These are phyloP conservation scores for Dyspetes luteomarginatus DNA, from an alignment of 2,888 invertebrate species.

Conservation along the genomic window DNA sequence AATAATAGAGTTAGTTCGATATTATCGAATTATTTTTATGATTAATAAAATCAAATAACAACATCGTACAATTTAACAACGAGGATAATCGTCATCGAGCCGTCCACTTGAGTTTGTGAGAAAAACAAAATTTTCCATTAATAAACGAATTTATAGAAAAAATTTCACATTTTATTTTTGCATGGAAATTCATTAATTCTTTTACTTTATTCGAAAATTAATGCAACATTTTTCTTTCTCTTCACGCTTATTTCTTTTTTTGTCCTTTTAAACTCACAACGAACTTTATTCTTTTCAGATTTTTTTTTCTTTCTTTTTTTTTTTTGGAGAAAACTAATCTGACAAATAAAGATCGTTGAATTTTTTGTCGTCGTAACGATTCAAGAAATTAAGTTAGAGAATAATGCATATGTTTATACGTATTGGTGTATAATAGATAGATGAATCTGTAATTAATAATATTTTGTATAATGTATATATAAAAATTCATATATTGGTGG, in stretches of 20 bases:
- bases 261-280: too few relatives aligned
- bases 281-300: too few relatives aligned
- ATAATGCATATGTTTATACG: constrained; percentile 32
- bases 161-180: neutral
- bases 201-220: too few relatives aligned
- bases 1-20: constrained; percentile 22
- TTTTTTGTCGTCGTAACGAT: constrained; percentile 1
- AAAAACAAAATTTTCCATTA: too few relatives aligned
- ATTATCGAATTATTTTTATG: constrained; percentile 45
- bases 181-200: constrained; percentile 2
- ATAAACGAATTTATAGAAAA: constrained; percentile 7
- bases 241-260: constrained; percentile 14
- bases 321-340: too few relatives aligned
- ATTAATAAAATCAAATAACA: constrained; percentile 56
- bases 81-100: constrained; percentile 7
- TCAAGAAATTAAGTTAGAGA: constrained; percentile 11
- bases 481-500: constrained; percentile 22
- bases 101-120: constrained; percentile 13
- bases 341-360: neutral
- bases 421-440: constrained; percentile 43
- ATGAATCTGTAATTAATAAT: constrained; percentile 47
- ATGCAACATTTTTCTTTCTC: too few relatives aligned
- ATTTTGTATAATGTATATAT: constrained; percentile 3
- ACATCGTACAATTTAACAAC: constrained; percentile 7
- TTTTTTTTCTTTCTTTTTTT: too few relatives aligned